A percentile compares a stretch with the other conserved stretches of the same genome.
phyloP scores from a whole-genome alignment of 2,113 vertebrate species.

The Nannobrachium achirus region DNA sequence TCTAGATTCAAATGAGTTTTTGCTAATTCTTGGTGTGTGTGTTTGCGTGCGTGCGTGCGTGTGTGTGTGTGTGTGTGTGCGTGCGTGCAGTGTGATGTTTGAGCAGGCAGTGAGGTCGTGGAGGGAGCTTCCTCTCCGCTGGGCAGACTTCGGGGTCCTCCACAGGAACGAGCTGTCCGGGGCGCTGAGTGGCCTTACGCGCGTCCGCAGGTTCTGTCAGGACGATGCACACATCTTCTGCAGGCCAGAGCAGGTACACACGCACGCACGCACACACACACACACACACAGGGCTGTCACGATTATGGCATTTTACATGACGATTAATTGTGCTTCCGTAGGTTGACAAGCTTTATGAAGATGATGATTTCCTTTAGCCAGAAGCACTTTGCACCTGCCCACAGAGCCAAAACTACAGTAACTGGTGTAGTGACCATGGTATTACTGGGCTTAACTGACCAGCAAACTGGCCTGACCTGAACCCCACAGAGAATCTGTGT shows the following conservation, averaged over 20 bases:
- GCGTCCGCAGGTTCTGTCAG: conserved; percentile 89
- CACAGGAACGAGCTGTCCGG: conserved; percentile 91
- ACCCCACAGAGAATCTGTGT: too few relatives aligned
- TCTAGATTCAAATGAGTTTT: too few relatives aligned
- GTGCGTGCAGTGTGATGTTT: conserved; percentile 86
- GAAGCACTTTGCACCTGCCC: too few relatives aligned
- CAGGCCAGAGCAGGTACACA: conserved; percentile 84
- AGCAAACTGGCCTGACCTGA: too few relatives aligned
- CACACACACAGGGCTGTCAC: neutral
- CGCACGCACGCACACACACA: too few relatives aligned
- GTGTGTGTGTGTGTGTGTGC: neutral
- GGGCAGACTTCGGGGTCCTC: conserved; percentile 92
- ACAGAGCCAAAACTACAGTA: too few relatives aligned
- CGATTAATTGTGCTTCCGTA: too few relatives aligned
- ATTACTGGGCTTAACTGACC: too few relatives aligned
- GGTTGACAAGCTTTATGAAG: too few relatives aligned
- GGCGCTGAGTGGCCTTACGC: conserved; percentile 85
- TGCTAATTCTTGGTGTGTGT: neutral
- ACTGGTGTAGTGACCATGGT: too few relatives aligned
- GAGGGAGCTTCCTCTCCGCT: conserved; percentile 90
- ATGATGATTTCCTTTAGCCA: too few relatives aligned
- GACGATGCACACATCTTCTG: conserved; percentile 95
- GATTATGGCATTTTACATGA: too few relatives aligned
- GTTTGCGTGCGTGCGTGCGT: neutral
- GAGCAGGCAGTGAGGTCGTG: conserved; percentile 90